These are phyloP conservation scores for Phenganax stokvisi DNA, from an alignment of 92 coral and sea anemone genomes.

Conservation along the genomic window DNA sequence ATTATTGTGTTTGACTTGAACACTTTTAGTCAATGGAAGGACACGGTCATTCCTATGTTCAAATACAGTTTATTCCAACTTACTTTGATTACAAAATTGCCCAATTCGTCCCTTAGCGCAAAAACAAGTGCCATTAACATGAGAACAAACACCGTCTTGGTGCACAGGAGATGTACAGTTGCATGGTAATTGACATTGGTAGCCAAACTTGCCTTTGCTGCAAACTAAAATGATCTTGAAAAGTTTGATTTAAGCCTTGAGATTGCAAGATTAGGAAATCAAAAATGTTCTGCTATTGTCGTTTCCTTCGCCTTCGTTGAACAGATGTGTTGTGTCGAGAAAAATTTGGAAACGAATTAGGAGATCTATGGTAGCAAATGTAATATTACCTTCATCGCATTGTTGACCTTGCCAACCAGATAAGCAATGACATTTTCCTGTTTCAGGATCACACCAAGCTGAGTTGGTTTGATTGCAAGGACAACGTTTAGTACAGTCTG, in stretches of 20 bases:
- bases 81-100: conserved; percentile 25
- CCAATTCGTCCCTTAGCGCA: conserved; percentile 19
- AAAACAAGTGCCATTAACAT: conserved; percentile 23
- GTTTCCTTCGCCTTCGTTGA: no score
- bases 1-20: no score
- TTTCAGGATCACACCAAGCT: conserved; percentile 38
- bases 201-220: conserved; percentile 59
- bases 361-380: background rate
- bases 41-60: no score
- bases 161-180: background rate
- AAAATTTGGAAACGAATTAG: no score
- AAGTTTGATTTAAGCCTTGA: no score
- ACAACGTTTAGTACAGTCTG: background rate
- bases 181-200: conserved; percentile 44
- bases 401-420: conserved; percentile 9
- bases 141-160: conserved; percentile 2
- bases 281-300: no score
- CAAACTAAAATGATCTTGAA: conserved; percentile 49
- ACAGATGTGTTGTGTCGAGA: no score
- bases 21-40: background rate
- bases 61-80: background rate
- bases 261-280: no score
- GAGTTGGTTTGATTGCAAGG: background rate
- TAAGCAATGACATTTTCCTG: conserved; percentile 22
- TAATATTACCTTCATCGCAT: conserved; percentile 40